A percentile compares a stretch with the other conserved stretches of the same genome.
These are phyloP conservation scores for Taeniopygia guttata DNA, from an alignment of 2,797 vertebrate genomes.

Conservation along the genomic window DNA sequence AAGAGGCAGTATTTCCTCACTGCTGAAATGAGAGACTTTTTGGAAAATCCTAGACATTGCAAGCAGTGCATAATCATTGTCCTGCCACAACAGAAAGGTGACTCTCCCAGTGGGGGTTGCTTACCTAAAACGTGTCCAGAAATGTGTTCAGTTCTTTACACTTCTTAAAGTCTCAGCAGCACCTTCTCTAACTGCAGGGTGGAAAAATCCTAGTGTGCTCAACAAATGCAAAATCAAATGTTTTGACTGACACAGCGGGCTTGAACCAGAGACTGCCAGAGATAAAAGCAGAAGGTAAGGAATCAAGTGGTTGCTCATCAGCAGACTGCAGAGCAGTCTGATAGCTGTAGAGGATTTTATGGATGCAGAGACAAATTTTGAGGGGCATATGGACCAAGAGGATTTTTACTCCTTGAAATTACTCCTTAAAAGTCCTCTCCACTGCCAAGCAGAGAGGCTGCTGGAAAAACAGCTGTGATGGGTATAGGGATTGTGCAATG, in stretches of 20 bases:
- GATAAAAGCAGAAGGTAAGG: neutral
- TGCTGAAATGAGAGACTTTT: neutral
- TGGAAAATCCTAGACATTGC: neutral
- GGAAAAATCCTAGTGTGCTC: neutral
- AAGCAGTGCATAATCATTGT: neutral
- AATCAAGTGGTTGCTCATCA: neutral
- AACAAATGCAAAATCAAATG: neutral
- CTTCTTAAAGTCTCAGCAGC: neutral
- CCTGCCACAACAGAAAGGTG: neutral
- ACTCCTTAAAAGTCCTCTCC: neutral
- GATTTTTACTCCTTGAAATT: neutral
- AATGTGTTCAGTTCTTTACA: fast-evolving
- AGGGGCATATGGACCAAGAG: neutral
- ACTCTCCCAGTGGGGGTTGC: neutral
- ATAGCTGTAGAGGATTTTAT: neutral
- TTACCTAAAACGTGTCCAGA: neutral
- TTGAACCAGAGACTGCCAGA: neutral
- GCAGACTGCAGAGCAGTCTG: neutral
- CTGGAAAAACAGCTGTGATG: slow-evolving; percentile 36
- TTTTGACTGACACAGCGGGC: neutral
- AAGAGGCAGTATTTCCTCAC: fast-evolving
- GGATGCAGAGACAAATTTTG: neutral
- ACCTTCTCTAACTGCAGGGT: neutral
- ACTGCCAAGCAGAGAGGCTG: neutral
- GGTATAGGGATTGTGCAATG: slow-evolving; percentile 6